Base-by-base conservation (phyloP, 2,113 vertebrate genomes). In the Barnardius zonarius region DNA sequence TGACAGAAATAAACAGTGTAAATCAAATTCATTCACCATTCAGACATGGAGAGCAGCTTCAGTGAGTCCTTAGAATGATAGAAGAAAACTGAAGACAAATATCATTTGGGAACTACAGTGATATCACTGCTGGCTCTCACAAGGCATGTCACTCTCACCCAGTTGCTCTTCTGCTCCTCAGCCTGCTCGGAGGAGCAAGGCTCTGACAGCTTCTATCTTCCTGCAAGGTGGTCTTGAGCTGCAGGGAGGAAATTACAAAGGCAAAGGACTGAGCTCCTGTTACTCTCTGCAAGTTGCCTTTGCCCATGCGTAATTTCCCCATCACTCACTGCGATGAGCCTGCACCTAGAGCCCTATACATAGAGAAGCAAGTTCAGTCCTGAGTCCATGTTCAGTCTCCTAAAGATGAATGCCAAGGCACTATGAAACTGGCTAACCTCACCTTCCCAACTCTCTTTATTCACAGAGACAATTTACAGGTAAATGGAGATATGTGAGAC, bases 1-100 rank as follows among this genome's bases (percentile, higher is more conserved):
- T 89, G 81, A 93, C 91, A 91, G 89, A 95, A 95, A 90, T 84
- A 95, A 94, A 90, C 78, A 83, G 86, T 85, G 57, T 92, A 91
- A 95, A 94, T 94, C 89, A 95, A 85, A 74, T 92, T 89, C 94
- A 94, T 82, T 91, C 89, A 91, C 77, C 52, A 95, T 72, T 92
- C 79, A 88, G 82, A 88, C 75, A 70, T 76, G 66, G 77, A 95
- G 7, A 62, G 77, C 66, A 89, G 91, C 39, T 91, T 57, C 69
- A 64, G 43, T 72, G 82, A 44, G 69, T 89, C 81, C 70, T 84
- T 43, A 82, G 66, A 7, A 17, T 69, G 91, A 87, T 6, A 82
- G 80, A 52, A 92, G 81, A 87, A 93, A 91, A 79, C 89, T 64
- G 66, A 89, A 93, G 77, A 69, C 33, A 70, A 92, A 80, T 62